Evolutionary conservation across 2,888 invertebrate genomes (phyloP), one percentile per base, ranked within the genome.

Genomic region (Ganaspis brasiliensis): DNA sequence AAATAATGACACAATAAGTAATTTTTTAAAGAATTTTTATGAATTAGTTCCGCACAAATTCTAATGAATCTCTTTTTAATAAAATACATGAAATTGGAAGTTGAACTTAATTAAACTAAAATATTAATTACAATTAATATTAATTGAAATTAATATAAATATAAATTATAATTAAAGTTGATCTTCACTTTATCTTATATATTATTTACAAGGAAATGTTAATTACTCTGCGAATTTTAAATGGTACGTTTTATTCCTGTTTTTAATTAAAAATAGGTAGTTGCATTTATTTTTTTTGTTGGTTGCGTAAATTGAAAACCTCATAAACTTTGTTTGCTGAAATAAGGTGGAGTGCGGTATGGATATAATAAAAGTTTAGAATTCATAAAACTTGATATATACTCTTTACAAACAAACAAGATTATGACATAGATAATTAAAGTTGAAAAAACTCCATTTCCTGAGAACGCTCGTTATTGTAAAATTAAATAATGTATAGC

Each of bases 281-380:
- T 61, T 61, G 21, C 26, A 35, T 61, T 61, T 61, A 35, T 19
- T 61, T 61, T 61, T 61, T 61, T 61, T 35, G 26, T 61, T 37
- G 61, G 61, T 61, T 61, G 26, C 21, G 35, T 37, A 37, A 61
- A 61, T 35, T 61, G 26, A 61, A 61, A 31, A 37, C n/a, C 35
- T 61, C 61, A 24, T 31, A 61, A 61, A 37, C 26, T 35, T 31
- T 35, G 16, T 19, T 35, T 35, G 16, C 26, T 35, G 61, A 52
- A 52, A 52, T 52, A 52, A 52, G 52, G 19, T 52, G 52, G 52
- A 52, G 52, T 52, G 52, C 52, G 52, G 16, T 52, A 52, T 52
- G 52, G 52, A 52, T 52, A 52, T 52, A 52, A 52, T 52, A 52
- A 52, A 52, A 52, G 52, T 52, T 52, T 52, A 52, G 52, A 52